Conservation (phyloP, 2,888 invertebrate species). For the Perithous albicinctus region DNA sequence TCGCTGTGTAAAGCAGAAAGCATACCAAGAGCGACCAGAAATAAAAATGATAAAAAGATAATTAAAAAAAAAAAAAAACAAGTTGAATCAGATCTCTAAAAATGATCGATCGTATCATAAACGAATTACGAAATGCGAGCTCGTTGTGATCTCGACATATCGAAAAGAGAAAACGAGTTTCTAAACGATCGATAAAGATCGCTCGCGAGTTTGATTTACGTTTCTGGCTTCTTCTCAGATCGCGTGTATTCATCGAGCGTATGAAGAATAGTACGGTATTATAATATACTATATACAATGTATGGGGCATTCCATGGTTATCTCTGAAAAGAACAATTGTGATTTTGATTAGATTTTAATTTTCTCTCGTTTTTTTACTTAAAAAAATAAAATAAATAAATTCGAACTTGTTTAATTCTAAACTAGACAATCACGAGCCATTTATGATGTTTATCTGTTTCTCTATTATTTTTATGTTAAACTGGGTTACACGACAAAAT, state of each 20-base stretch:
- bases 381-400: no score
- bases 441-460: no score
- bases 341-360: no score
- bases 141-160: conserved; percentile 5
- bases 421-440: no score
- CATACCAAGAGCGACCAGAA: conserved; percentile 8
- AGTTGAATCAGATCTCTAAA: not conserved
- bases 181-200: conserved; percentile 68
- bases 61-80: not conserved
- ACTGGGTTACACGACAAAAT: no score
- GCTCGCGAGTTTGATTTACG: conserved; percentile 52
- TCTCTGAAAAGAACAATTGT: no score
- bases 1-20: not conserved
- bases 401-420: no score
- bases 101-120: not conserved
- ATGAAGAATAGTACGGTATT: conserved; percentile 1
- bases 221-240: conserved; percentile 30
- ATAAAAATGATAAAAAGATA: no score
- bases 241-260: conserved; percentile 54
- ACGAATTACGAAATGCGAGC: conserved; percentile 26
- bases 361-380: no score
- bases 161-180: conserved; percentile 63
- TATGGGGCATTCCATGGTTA: no score
- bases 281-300: no score
- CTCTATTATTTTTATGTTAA: no score